These are phyloP conservation scores for Osmerus eperlanus DNA, from an alignment of 2,113 vertebrate species.

Conservation along the genomic window DNA sequence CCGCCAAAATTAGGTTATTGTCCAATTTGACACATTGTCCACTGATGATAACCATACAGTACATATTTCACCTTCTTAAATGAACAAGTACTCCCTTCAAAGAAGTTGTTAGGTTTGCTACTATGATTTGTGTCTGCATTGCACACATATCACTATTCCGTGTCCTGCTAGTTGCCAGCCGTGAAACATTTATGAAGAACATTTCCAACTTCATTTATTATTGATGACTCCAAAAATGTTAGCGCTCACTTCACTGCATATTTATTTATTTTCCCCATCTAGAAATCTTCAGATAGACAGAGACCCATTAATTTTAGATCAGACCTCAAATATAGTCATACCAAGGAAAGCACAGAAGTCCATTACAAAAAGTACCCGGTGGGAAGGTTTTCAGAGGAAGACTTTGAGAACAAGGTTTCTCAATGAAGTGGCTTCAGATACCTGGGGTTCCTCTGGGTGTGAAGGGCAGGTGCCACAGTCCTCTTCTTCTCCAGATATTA, in stretches of 20 bases:
- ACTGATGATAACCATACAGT: constrained; percentile 24
- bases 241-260: constrained; percentile 52
- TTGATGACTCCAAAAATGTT: constrained; percentile 60
- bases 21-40: constrained; percentile 28
- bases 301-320: constrained; percentile 51
- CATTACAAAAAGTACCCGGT: constrained; percentile 40
- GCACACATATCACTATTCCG: constrained; percentile 48
- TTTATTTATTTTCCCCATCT: constrained; percentile 59
- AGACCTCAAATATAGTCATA: constrained; percentile 47
- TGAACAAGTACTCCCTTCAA: constrained; percentile 26
- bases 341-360: constrained; percentile 39
- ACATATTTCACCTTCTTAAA: constrained; percentile 22
- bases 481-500: constrained; percentile 25
- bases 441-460: not conserved
- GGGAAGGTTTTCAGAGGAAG: constrained; percentile 44
- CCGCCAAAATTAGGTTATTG: constrained; percentile 32
- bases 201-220: constrained; percentile 61
- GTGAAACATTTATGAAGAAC: constrained; percentile 61
- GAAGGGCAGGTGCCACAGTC: constrained; percentile 34
- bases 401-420: constrained; percentile 35
- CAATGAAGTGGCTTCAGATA: constrained; percentile 2
- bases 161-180: constrained; percentile 49
- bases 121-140: constrained; percentile 35
- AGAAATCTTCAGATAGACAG: constrained; percentile 48
- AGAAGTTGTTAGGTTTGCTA: constrained; percentile 20